Conservation (phyloP, 2,797 vertebrate genomes). For the Macropodus opercularis region DNA sequence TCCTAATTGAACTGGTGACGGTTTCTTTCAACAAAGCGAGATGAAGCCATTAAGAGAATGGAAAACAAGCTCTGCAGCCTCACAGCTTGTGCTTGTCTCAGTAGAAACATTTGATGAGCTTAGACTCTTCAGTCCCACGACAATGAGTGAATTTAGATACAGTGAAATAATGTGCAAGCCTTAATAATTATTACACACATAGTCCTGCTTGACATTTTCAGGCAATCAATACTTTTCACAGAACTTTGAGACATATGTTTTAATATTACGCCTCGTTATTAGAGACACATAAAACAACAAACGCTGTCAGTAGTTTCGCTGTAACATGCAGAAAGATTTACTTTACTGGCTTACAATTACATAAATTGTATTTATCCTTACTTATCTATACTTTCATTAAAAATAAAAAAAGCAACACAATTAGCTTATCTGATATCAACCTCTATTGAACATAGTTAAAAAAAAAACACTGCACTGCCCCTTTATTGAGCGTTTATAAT, state of each 20-base stretch:
- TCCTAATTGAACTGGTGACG: slow-evolving; percentile 67
- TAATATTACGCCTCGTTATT: too few relatives aligned
- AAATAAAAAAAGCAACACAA: not conserved
- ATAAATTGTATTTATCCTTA: too few relatives aligned
- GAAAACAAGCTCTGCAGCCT: slow-evolving; percentile 54
- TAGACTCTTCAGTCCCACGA: slow-evolving; percentile 10
- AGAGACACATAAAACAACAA: not conserved
- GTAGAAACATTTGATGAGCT: slow-evolving; percentile 40
- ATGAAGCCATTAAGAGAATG: slow-evolving; percentile 67
- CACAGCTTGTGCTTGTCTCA: slow-evolving; percentile 37
- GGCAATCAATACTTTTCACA: not conserved
- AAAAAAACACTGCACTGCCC: not conserved
- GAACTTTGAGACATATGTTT: too few relatives aligned
- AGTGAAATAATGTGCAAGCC: not conserved
- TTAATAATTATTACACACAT: not conserved
- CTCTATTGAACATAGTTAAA: not conserved
- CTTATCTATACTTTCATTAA: not conserved
- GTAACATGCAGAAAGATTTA: not conserved
- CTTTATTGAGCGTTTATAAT: not conserved
- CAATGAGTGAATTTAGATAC: slow-evolving; percentile 22
- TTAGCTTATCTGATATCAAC: too few relatives aligned
- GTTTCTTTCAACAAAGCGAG: slow-evolving; percentile 56
- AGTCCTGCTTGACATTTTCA: slow-evolving; percentile 17
- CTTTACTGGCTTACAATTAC: not conserved
- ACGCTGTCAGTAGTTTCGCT: not conserved